Evolutionary conservation across 2,888 invertebrate species (phyloP), one percentile per base, ranked within the genome.

Genomic region (Linyphia triangularis): DNA sequence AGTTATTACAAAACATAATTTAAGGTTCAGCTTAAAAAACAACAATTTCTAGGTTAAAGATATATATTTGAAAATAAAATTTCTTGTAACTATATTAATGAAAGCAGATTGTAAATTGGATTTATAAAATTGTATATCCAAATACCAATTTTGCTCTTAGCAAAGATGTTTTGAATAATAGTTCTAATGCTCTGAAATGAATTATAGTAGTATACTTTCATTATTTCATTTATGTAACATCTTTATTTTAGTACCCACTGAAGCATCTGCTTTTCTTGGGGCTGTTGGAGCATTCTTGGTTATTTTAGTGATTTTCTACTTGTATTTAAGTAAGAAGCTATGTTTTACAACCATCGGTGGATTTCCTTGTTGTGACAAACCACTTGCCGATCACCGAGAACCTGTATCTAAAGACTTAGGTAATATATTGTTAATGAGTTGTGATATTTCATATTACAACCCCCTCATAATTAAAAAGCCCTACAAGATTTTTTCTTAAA

Each of bases 221-320:
- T 10, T 26, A 26, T 63, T 2, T 63, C 9, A 7, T 13, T 37
- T 22, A 7, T 69, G n/a, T 33, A 57, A 0, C n/a, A 30, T 0
- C 9, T n/a, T 67, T 73, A 22, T 83, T 93, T 91, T 94, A 94
- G 95, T 95, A 93, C 94, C 95, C 93, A 95, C 95, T 93, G 97
- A 97, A 94, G 96, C 97, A 92, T 96, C 96, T 92, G 96, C 97
- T 92, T 96, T 97, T 92, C 94, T 98, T 93, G 97, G 97, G 92
- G 97, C 96, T 90, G 95, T 97, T 91, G 96, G 96, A 90, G 96
- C 96, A 90, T 95, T 97, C 92, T 95, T 97, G 82, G 95, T 95
- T 26, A 94, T 97, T 89, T 94, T 98, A 91, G 94, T 98, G 91
- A 95, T 97, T 90, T 95, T 97, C 92, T 95, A 97, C 92, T 94